Evolutionary conservation across 2,113 vertebrate species (phyloP), one percentile per base, ranked within the genome.

Genomic region (Plectropomus leopardus): DNA sequence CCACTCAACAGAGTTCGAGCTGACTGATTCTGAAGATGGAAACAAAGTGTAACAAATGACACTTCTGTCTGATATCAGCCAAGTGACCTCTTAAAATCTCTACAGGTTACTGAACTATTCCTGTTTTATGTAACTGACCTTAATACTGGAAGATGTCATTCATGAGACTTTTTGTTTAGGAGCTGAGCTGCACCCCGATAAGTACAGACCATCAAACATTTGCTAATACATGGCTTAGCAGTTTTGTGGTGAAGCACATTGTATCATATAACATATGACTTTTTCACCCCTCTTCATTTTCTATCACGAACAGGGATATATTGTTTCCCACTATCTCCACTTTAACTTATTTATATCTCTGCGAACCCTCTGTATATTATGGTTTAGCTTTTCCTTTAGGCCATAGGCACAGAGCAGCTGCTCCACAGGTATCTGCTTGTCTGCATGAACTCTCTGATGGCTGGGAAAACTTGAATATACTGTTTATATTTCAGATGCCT

Each of bases 381-480:
- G 28, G 7, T 32, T 6, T 61, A 24, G 72, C 30, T 80, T 69
- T 44, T 60, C 50, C 70, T 79, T 24, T 7, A 54, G 32, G 71
- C 70, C 53, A 26, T 16, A 15, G 44, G 51, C 51, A 54, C 34
- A 24, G 64, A 40, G 28, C 17, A 28, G 44, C 24, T 36, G n/a
- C 15, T 65, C 28, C 28, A 15, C 30, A 44, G 72, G 40, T 65
- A 72, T 58, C 55, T 84, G 70, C 76, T 40, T 40, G 71, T 69
- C n/a, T 51, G 48, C 61, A 28, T 66, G 63, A 70, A 65, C 73
- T 74, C 60, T 54, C 28, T 32, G 17, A 82, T 28, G 23, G 13
- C 42, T 60, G 54, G 32, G 42, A 40, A 64, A 78, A 63, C 36
- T 16, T 58, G 69, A 87, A 79, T 51, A 34, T 64, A 45, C 45